Conservation (phyloP, 2,888 invertebrate species). For the Euplexia lucipara region DNA sequence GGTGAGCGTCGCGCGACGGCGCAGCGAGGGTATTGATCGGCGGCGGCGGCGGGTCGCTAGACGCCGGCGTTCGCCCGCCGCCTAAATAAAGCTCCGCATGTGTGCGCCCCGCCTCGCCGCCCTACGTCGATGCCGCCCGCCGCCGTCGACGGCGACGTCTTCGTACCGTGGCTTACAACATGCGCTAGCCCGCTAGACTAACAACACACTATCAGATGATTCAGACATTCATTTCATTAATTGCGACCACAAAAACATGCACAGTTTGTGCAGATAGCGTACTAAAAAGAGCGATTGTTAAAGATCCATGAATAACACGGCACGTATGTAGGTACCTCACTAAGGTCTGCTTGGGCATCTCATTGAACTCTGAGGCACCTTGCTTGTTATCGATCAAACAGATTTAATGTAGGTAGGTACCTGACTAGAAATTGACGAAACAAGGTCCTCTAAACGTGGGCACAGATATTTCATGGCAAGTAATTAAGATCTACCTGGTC, state of each 20-base stretch:
- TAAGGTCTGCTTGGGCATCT: conserved; percentile 10
- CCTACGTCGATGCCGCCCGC: conserved; percentile 78
- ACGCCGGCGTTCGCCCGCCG: conserved; percentile 89
- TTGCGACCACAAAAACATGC: conserved; percentile 2
- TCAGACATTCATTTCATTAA: conserved; percentile 41
- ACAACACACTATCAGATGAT: conserved; percentile 58
- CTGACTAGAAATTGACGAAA: conserved; percentile 1
- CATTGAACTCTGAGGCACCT: background rate
- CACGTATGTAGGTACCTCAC: background rate
- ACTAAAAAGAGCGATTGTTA: background rate
- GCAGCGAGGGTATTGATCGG: conserved; percentile 90
- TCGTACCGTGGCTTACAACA: conserved; percentile 65
- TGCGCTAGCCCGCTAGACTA: conserved; percentile 59
- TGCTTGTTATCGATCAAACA: conserved; percentile 47
- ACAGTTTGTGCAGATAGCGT: background rate
- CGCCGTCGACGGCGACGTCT: conserved; percentile 59
- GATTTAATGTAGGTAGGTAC: conserved; percentile 7
- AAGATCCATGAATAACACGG: background rate
- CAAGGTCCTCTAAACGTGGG: background rate
- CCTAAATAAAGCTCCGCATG: conserved; percentile 90
- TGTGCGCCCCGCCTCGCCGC: conserved; percentile 83
- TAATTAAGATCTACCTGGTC: too few species aligned
- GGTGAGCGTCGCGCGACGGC: conserved; percentile 87
- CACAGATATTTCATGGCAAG: background rate
- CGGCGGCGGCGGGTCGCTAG: conserved; percentile 85